These are phyloP conservation scores for Gephyroberyx darwinii DNA, from an alignment of 2,797 vertebrate species.

Conservation along the genomic window DNA sequence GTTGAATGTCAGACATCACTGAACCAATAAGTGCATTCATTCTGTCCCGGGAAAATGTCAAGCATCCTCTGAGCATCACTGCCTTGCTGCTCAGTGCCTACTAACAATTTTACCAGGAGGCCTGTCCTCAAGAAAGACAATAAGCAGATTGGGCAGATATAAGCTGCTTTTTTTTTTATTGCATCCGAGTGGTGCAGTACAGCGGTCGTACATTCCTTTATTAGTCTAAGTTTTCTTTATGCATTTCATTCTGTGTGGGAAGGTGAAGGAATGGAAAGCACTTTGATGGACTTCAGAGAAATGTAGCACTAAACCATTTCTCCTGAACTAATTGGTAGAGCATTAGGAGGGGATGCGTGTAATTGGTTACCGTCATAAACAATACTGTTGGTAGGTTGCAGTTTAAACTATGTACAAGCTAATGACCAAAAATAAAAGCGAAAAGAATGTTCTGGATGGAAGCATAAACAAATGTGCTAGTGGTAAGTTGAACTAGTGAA, in stretches of 20 bases:
- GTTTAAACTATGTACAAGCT: neutral
- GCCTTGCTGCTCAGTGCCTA: neutral
- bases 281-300: neutral
- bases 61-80: constrained; percentile 5
- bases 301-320: neutral
- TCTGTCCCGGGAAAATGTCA: constrained; percentile 27
- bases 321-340: constrained; percentile 16
- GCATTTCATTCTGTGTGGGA: neutral
- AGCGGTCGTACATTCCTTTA: too few relatives aligned
- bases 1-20: constrained; percentile 36
- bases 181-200: neutral
- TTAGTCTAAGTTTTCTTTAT: too few relatives aligned
- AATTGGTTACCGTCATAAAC: neutral
- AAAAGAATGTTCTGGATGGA: neutral
- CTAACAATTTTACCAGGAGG: neutral
- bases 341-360: neutral
- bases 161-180: too few relatives aligned
- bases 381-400: neutral
- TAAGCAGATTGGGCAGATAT: too few relatives aligned
- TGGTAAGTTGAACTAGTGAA: neutral
- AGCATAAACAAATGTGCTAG: too few relatives aligned
- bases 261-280: neutral
- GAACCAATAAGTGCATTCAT: constrained; percentile 23
- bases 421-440: neutral
- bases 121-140: constrained; percentile 2